Percentiles rank a stretch among this genome's conserved stretches.
Evolutionary conservation across 2,797 vertebrate genomes (phyloP).

Genomic region (Sebastes wilsoni): DNA sequence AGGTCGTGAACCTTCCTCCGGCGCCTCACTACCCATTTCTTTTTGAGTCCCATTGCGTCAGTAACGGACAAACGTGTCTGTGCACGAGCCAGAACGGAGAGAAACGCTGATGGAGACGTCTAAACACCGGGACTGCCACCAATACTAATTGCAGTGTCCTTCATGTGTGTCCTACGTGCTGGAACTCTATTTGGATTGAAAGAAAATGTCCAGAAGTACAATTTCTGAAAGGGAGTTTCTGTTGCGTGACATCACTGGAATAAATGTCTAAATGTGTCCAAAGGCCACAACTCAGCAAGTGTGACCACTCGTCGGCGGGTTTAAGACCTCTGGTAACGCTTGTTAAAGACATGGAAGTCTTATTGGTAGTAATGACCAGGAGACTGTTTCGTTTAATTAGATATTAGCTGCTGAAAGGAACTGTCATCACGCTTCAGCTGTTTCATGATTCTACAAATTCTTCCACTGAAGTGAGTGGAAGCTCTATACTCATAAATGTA

Average conservation of each 20-base stretch:
- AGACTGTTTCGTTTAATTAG: background rate
- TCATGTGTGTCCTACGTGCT: conserved; percentile 34
- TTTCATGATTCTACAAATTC: background rate
- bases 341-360: background rate
- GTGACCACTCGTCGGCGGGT: background rate
- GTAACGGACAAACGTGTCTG: conserved; percentile 42
- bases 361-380: background rate
- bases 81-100: conserved; percentile 35
- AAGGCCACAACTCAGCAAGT: conserved; percentile 3
- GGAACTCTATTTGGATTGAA: conserved; percentile 12
- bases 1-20: conserved; percentile 53
- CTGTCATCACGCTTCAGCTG: background rate
- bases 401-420: background rate
- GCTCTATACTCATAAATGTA: background rate
- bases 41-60: conserved; percentile 55
- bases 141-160: conserved; percentile 31
- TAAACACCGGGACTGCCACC: conserved; percentile 22
- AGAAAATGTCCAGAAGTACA: conserved; percentile 13
- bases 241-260: conserved; percentile 46
- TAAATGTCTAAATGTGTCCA: conserved; percentile 10
- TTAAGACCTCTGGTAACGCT: background rate
- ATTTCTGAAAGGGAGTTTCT: conserved; percentile 20
- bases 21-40: conserved; percentile 30
- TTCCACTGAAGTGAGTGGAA: background rate
- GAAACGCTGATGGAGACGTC: conserved; percentile 50